Evolutionary conservation across 2,888 invertebrate genomes (phyloP), one percentile per base, ranked within the genome.

Genomic region (Cremastinae sp.): DNA sequence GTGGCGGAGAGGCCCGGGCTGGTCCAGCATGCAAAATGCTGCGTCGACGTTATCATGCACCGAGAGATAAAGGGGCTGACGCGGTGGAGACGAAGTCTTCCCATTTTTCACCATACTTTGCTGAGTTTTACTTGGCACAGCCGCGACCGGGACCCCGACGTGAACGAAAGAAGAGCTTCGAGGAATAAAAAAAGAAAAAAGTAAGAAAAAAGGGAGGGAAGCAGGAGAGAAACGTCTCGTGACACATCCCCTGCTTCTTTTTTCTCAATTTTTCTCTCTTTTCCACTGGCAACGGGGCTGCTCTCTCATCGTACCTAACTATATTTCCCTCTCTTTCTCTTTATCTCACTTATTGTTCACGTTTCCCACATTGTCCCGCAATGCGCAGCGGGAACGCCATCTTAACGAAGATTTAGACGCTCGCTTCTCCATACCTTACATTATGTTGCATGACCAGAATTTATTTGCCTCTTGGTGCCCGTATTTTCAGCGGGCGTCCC

Each of bases 1-100:
- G 69, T n/a, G 56, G 83, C 83, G 82, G 83, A 80, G 80, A 79
- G 74, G 76, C 62, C 70, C 74, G 69, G 74, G 78, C 79, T 81
- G 81, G 84, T 83, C 84, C 84, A 85, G 86, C 86, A 87, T 87
- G 86, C 87, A 87, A 86, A 87, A 87, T 85, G 87, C 87, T 87
- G 87, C 87, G 87, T 87, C 87, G 85, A 87, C 87, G 86, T 87
- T 87, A 87, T 87, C 86, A 84, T 84, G 84, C 83, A 81, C 66
- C 81, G 79, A 79, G 81, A 86, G 87, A 87, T 87, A 86, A 87
- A 87, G 84, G 84, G 85, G 87, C 86, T 87, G 87, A 86, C 86
- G 85, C 80, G 82, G 84, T 85, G 82, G 85, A 84, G 85, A 86
- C 85, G 83, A 84, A 81, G 82, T 82, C 83, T 82, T 83, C 75